Percentiles rank a stretch among this genome's conserved stretches.
These are phyloP conservation scores for Myotis daubentonii DNA, from an alignment of 2,797 vertebrate species.

Conservation along the genomic window DNA sequence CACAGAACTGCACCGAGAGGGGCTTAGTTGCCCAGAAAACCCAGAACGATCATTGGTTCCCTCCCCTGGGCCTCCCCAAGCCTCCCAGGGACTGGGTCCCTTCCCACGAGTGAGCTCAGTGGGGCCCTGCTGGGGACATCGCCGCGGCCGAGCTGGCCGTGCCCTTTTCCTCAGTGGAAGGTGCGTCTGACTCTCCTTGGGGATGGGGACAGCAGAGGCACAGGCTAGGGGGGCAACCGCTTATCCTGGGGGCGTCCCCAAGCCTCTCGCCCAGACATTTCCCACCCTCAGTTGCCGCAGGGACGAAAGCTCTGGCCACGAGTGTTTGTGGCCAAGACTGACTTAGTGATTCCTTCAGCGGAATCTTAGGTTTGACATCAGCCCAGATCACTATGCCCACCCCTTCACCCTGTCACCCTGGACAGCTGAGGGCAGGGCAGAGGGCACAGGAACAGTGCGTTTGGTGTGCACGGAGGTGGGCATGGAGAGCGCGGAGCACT, in stretches of 20 bases:
- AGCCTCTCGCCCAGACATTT: neutral
- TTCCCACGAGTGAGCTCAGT: neutral
- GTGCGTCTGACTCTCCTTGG: neutral
- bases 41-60: neutral
- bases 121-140: neutral
- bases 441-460: neutral
- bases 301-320: neutral
- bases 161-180: neutral
- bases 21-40: neutral
- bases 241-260: neutral
- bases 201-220: neutral
- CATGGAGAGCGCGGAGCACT: rapidly evolving
- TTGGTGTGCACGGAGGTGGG: neutral
- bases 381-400: neutral
- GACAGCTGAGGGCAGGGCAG: neutral
- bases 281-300: too few relatives aligned
- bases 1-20: neutral
- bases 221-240: neutral
- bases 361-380: neutral
- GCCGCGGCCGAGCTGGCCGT: neutral
- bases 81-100: neutral
- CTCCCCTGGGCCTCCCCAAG: too few relatives aligned
- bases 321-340: neutral
- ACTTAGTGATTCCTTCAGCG: neutral
- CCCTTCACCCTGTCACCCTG: neutral